These are phyloP conservation scores for Myotis planiceps DNA, from an alignment of 2,797 vertebrate species.

Conservation along the genomic window DNA sequence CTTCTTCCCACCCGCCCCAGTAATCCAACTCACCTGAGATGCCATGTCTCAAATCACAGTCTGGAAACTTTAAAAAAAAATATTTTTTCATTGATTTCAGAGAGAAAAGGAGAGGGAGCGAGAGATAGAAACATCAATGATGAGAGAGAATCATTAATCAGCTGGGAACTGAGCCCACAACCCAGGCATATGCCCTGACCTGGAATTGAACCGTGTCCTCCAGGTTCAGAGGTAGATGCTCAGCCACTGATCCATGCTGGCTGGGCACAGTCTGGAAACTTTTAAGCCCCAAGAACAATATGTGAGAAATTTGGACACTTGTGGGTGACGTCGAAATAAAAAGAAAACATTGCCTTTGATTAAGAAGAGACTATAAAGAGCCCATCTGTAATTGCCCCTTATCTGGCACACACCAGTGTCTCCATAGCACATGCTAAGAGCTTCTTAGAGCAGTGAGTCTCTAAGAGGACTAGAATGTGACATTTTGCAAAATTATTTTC, in stretches of 20 bases:
- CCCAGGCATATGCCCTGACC: too few relatives aligned
- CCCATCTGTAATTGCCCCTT: neutral
- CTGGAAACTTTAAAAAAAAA: neutral
- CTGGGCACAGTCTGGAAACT: neutral
- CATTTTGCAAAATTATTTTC: neutral
- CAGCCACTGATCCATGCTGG: too few relatives aligned
- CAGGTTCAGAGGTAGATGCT: too few relatives aligned
- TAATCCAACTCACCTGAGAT: neutral
- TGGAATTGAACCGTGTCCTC: too few relatives aligned
- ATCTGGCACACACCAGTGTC: neutral
- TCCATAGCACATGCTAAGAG: neutral
- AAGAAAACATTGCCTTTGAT: neutral
- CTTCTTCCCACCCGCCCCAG: too few relatives aligned
- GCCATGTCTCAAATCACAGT: neutral
- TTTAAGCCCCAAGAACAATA: neutral
- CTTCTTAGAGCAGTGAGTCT: neutral
- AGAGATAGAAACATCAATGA: too few relatives aligned
- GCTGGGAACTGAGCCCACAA: too few relatives aligned
- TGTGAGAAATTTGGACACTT: neutral
- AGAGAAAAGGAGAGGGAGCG: too few relatives aligned
- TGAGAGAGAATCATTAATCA: too few relatives aligned
- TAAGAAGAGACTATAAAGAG: neutral
- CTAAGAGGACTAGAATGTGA: neutral
- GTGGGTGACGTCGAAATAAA: neutral
- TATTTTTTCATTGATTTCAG: too few relatives aligned